Percentiles rank a stretch among this genome's conserved stretches.
These are phyloP conservation scores for Hyalella azteca DNA, from an alignment of 2,888 invertebrate species.

Conservation along the genomic window DNA sequence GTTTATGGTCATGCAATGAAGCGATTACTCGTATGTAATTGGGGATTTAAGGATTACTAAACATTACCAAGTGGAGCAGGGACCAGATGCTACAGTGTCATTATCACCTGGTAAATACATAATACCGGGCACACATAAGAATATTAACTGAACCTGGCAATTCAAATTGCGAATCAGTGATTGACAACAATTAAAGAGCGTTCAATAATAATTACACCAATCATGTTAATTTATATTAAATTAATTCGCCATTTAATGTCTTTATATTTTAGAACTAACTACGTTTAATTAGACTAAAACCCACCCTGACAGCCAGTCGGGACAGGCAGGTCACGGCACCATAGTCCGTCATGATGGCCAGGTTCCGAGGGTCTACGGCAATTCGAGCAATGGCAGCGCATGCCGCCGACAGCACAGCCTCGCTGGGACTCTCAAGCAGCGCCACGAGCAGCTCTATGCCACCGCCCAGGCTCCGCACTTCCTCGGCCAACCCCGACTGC, in stretches of 20 bases:
- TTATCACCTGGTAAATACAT: no score
- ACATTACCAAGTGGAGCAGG: no score
- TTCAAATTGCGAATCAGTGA: no score
- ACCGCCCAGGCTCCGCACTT: conserved; percentile 93
- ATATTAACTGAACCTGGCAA: no score
- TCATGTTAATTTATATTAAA: no score
- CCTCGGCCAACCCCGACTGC: conserved; percentile 81
- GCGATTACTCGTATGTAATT: no score
- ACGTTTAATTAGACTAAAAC: neutral
- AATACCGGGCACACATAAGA: no score
- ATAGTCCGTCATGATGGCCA: conserved; percentile 93
- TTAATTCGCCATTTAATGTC: neutral
- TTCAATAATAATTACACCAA: no score
- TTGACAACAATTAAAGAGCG: no score
- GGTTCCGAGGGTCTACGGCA: conserved; percentile 87
- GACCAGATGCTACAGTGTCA: no score
- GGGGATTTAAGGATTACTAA: no score
- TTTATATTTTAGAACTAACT: neutral
- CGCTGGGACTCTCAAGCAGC: conserved; percentile 75
- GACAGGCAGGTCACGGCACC: conserved; percentile 86
- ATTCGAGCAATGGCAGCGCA: conserved; percentile 84
- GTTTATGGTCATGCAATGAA: no score
- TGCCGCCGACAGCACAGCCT: conserved; percentile 82
- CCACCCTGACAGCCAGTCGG: conserved; percentile 51
- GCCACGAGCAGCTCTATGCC: conserved; percentile 90